phyloP scores from a whole-genome alignment of 2,113 vertebrate species.

The Naja naja region DNA sequence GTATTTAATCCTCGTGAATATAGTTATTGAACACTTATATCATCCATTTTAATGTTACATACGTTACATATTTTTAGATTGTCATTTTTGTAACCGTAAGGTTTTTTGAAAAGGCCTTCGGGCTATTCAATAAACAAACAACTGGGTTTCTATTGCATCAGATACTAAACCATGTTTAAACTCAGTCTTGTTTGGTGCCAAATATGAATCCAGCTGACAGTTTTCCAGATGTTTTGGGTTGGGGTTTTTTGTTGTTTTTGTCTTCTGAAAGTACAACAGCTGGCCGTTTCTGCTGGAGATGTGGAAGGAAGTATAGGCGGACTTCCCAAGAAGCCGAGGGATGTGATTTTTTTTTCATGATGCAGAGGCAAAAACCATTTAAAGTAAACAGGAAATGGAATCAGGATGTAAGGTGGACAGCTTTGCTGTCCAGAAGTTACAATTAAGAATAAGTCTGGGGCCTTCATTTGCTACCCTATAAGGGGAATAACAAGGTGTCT shows the following conservation, averaged over 20 bases:
- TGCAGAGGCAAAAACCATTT: constrained; percentile 56
- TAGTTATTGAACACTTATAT: no score
- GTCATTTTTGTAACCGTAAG: no score
- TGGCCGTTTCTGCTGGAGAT: constrained; percentile 38
- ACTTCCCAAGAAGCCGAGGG: constrained; percentile 60
- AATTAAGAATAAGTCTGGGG: constrained; percentile 63
- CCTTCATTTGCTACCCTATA: constrained; percentile 21
- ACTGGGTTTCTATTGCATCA: background rate
- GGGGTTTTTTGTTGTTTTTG: background rate
- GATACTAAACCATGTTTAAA: background rate
- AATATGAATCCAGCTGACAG: background rate
- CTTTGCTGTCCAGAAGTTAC: constrained; percentile 62
- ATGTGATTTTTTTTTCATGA: constrained; percentile 16
- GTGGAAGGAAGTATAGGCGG: constrained; percentile 61
- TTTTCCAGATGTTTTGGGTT: constrained; percentile 22
- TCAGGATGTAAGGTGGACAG: constrained; percentile 68
- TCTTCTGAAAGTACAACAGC: constrained; percentile 45
- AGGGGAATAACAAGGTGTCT: background rate
- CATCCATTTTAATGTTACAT: no score
- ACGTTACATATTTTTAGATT: no score
- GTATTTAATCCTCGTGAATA: no score
- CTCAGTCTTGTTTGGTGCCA: background rate
- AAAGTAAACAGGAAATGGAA: constrained; percentile 69
- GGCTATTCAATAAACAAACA: no score
- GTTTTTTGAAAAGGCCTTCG: no score